Evolutionary conservation across 2,797 vertebrate species (phyloP).

Genomic region (Paratrypauchen microcephalus): DNA sequence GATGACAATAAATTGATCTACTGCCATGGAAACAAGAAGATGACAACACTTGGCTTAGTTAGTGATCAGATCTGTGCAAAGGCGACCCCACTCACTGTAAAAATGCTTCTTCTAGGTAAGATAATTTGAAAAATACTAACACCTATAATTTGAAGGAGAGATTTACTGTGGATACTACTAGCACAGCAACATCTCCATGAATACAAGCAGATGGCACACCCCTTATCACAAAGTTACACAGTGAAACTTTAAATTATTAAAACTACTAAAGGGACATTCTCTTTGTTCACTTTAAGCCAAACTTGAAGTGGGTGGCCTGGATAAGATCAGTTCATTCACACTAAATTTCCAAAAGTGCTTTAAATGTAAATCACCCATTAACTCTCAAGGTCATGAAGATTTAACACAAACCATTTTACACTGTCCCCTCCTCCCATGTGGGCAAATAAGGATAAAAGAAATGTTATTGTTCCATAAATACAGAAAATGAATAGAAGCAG

Average conservation of each 20-base stretch:
- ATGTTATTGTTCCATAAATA: background rate
- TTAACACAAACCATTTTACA: conserved; percentile 2
- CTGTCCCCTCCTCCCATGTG: background rate
- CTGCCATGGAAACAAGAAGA: too few species aligned
- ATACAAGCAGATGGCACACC: too few species aligned
- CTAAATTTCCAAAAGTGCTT: background rate
- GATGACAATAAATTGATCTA: too few species aligned
- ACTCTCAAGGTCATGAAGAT: background rate
- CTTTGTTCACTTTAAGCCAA: background rate
- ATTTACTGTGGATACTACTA: too few species aligned
- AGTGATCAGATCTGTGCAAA: too few species aligned
- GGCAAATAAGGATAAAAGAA: background rate
- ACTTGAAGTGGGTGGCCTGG: background rate
- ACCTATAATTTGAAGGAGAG: too few species aligned
- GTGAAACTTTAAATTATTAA: background rate
- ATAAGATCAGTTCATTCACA: background rate
- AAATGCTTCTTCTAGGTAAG: too few species aligned
- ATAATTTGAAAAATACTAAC: too few species aligned
- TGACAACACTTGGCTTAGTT: too few species aligned
- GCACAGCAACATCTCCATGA: too few species aligned
- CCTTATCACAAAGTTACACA: too few species aligned
- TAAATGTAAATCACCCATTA: background rate
- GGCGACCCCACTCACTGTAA: too few species aligned
- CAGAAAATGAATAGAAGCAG: background rate
- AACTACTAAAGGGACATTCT: background rate